These are phyloP conservation scores for Lacanobia oleracea DNA, from an alignment of 2,888 invertebrate genomes.

Conservation along the genomic window DNA sequence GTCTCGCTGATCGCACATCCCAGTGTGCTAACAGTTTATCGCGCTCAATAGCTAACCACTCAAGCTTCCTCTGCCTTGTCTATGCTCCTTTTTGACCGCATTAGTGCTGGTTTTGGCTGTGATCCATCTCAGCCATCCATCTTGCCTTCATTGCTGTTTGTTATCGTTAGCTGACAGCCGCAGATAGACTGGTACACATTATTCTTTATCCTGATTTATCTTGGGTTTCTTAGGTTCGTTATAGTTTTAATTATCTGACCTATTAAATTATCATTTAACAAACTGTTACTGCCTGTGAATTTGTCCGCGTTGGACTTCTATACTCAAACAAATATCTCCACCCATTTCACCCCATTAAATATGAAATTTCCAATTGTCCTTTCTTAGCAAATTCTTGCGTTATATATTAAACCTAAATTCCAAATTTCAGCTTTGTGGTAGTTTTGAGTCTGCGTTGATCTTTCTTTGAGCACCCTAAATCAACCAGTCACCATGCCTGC, in stretches of 20 bases:
- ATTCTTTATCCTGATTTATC: background rate
- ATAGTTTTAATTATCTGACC: background rate
- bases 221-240: background rate
- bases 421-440: too few relatives aligned
- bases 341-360: too few relatives aligned
- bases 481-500: background rate
- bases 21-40: background rate
- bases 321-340: too few relatives aligned
- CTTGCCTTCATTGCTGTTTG: slow-evolving; percentile 47
- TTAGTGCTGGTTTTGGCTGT: slow-evolving; percentile 46
- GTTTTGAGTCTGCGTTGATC: too few relatives aligned
- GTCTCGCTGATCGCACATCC: too few relatives aligned
- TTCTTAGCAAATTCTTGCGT: too few relatives aligned
- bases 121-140: slow-evolving; percentile 50
- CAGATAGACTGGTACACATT: slow-evolving; percentile 5
- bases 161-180: slow-evolving; percentile 26
- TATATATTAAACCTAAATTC: too few relatives aligned
- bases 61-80: slow-evolving; percentile 22
- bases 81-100: slow-evolving; percentile 38
- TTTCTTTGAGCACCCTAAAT: background rate
- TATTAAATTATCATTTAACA: background rate
- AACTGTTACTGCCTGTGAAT: too few relatives aligned
- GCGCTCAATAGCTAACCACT: background rate
- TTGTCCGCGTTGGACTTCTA: too few relatives aligned
- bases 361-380: too few relatives aligned